Percentiles rank a stretch among this genome's conserved stretches.
These are phyloP conservation scores for Eristalinus aeneus DNA, from an alignment of 2,888 invertebrate genomes.

Conservation along the genomic window DNA sequence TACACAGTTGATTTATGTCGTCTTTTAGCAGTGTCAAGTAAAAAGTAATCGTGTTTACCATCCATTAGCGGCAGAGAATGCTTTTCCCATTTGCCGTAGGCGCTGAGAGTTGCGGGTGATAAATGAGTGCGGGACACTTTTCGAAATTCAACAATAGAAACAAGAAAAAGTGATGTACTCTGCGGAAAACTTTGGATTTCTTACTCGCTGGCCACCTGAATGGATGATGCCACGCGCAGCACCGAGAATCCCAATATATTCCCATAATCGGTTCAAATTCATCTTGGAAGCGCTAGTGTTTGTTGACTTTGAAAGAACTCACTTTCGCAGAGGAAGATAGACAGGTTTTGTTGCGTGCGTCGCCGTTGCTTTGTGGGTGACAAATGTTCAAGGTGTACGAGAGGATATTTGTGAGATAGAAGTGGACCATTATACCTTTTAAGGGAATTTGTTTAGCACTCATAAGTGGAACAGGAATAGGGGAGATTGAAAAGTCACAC, in stretches of 20 bases:
- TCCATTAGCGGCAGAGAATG: conserved; percentile 4
- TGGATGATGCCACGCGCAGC: not conserved
- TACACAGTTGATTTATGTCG: conserved; percentile 17
- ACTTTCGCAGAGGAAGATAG: not conserved
- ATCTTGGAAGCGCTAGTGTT: not conserved
- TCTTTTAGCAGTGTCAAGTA: not conserved
- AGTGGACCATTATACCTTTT: not conserved
- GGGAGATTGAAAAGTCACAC: too few species aligned
- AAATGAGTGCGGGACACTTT: conserved; percentile 12
- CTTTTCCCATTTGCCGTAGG: not conserved
- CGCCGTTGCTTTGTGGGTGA: not conserved
- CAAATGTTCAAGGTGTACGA: not conserved
- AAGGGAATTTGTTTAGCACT: not conserved
- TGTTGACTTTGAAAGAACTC: too few species aligned
- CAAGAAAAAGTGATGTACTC: conserved; percentile 6
- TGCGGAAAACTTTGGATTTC: not conserved
- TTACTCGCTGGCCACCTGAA: not conserved
- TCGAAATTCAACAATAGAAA: not conserved
- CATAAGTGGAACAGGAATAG: not conserved
- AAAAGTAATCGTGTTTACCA: conserved; percentile 5
- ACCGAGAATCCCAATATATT: not conserved
- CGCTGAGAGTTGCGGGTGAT: not conserved
- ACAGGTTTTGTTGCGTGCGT: not conserved
- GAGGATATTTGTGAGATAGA: not conserved
- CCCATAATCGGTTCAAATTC: not conserved